phyloP scores from a whole-genome alignment of 2,888 invertebrate genomes.

The Eristalis pertinax region DNA sequence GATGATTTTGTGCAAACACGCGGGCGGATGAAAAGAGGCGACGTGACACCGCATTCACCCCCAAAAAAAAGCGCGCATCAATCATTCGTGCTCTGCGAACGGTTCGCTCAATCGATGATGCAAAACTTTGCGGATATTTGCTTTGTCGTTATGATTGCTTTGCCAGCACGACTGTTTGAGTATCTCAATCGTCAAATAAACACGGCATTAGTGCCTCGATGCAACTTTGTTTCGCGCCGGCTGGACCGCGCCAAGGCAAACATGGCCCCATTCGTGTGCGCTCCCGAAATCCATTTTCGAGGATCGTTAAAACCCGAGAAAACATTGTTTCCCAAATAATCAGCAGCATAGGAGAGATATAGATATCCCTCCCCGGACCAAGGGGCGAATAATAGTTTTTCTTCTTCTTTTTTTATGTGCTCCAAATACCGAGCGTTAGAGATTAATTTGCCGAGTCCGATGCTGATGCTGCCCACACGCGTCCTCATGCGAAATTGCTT shows the following conservation, averaged over 20 bases:
- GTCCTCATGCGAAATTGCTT: conserved; percentile 6
- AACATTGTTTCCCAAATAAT: conserved; percentile 20
- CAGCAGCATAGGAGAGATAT: neutral
- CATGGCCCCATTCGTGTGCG: neutral
- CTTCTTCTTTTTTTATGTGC: neutral
- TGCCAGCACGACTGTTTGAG: conserved; percentile 9
- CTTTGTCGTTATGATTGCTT: conserved; percentile 2
- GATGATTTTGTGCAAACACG: neutral
- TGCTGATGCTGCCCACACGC: conserved; percentile 1
- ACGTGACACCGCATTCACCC: neutral
- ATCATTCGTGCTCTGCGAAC: neutral
- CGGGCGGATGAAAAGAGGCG: neutral
- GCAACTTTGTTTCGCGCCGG: conserved; percentile 3
- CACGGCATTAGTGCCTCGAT: neutral
- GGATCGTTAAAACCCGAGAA: conserved; percentile 13
- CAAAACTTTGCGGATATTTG: conserved; percentile 6
- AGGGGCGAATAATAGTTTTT: conserved; percentile 5
- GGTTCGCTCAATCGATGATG: conserved; percentile 19
- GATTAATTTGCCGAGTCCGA: neutral
- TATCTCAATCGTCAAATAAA: conserved; percentile 16
- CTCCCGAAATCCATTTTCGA: conserved; percentile 6
- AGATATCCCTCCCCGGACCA: neutral
- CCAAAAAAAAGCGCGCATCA: neutral
- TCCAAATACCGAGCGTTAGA: neutral
- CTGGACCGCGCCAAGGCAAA: conserved; percentile 8